phyloP scores from a whole-genome alignment of 2,888 invertebrate genomes.

The Lumbricus terrestris region DNA sequence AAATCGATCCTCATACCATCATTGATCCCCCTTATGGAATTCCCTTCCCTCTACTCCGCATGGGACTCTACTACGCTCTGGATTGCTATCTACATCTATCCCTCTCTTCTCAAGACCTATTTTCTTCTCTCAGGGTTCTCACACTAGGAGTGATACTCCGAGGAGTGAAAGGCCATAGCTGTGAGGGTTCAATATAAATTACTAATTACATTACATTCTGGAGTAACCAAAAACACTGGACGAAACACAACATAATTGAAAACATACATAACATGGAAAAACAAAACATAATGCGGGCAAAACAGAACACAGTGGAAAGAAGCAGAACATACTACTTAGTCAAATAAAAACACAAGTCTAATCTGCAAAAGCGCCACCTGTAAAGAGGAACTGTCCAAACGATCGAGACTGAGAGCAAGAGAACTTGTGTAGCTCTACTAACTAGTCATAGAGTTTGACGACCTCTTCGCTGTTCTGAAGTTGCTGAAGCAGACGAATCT shows the following conservation, averaged over 20 bases:
- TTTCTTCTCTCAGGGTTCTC: too few species aligned
- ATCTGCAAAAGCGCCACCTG: background rate
- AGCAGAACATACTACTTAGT: background rate
- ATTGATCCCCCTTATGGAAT: too few species aligned
- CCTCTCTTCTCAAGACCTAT: too few species aligned
- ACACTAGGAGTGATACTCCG: too few species aligned
- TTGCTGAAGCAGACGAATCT: conserved; percentile 77
- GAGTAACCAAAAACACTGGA: background rate
- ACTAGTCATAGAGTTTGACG: conserved; percentile 83
- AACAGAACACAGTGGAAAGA: background rate
- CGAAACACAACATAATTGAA: background rate
- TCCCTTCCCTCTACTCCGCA: too few species aligned
- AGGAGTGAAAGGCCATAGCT: too few species aligned
- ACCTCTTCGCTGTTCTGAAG: conserved; percentile 77
- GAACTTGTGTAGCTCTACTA: conserved; percentile 61
- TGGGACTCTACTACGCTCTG: too few species aligned
- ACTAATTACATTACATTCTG: too few species aligned
- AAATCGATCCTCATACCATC: too few species aligned
- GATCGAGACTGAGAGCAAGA: background rate
- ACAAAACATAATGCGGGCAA: background rate
- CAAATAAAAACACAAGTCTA: background rate
- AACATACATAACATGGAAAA: background rate
- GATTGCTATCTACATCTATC: too few species aligned
- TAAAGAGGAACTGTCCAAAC: background rate
- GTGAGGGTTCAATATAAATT: too few species aligned